These are phyloP conservation scores for Morus bassanus DNA, from an alignment of 2,797 vertebrate species.

Conservation along the genomic window DNA sequence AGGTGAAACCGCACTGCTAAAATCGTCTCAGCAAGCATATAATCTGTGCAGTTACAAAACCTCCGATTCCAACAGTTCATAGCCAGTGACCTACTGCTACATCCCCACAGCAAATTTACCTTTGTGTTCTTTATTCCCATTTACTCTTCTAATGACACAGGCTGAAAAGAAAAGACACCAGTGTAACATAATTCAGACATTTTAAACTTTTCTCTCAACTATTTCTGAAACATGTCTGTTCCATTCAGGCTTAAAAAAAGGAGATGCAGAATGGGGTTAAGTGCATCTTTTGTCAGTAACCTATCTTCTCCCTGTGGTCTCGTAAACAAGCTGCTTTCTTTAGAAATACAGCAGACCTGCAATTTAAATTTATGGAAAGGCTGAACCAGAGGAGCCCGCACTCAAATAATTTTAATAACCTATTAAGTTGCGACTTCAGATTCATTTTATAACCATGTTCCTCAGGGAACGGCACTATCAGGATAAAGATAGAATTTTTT, in stretches of 20 bases:
- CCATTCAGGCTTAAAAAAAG: constrained; percentile 36
- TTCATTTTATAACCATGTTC: constrained; percentile 98
- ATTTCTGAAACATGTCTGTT: constrained; percentile 36
- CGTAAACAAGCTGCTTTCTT: constrained; percentile 75
- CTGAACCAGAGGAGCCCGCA: constrained; percentile 77
- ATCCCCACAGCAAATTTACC: background rate
- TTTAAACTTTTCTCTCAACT: constrained; percentile 52
- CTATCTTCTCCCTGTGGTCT: constrained; percentile 68
- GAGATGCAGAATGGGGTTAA: constrained; percentile 48
- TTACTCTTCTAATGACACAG: background rate
- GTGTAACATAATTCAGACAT: background rate
- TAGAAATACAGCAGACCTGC: constrained; percentile 72
- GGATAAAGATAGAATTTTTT: constrained; percentile 95
- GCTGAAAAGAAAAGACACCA: background rate
- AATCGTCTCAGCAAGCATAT: background rate
- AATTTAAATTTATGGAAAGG: constrained; percentile 82
- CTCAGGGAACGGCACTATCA: constrained; percentile 87
- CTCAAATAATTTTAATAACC: constrained; percentile 96
- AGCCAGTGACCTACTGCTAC: background rate
- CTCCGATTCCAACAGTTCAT: background rate
- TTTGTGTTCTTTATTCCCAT: background rate
- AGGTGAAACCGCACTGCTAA: background rate
- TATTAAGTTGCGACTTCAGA: constrained; percentile 98
- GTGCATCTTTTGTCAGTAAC: constrained; percentile 69
- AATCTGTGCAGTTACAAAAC: background rate